Base-by-base conservation (phyloP, 1,140 invertebrate species). In the Ridgeia piscesae region DNA sequence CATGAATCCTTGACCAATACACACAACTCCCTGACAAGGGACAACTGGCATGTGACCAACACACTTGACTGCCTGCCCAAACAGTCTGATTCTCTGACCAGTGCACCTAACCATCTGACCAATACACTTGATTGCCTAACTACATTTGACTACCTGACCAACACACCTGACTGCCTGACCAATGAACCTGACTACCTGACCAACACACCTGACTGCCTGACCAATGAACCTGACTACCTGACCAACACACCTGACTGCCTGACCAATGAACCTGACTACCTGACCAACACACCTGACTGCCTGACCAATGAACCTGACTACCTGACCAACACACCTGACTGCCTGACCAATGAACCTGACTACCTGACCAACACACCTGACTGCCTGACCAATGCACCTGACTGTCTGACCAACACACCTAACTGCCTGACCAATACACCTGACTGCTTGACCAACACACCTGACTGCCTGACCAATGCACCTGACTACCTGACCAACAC, bases 101-200 rank as follows among this genome's bases (percentile, higher is more conserved):
- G 11, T 11, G 11, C 42, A 42, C 42, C 42, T 33, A 11, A 34
- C 34, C 93, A 92, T 89, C 33, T 33, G 89, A 33, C 89, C 91
- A 88, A 14, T 58, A 58, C 77, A 93, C 93, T 42, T n/a, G 42
- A 58, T 33, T 50, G 92, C 35, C 34, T 9, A 4, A 91, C 42
- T n/a, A 42, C 42, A 42, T 11, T 11, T n/a, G n/a, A n/a, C n/a
- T n/a, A n/a, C n/a, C 35, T 50, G 92, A 48, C 34, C 33, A 4
- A 91, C 42, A 42, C 42, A 42, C 42, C 42, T n/a, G n/a, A n/a
- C n/a, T n/a, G n/a, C n/a, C n/a, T n/a, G n/a, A n/a, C n/a, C n/a
- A n/a, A 50, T 50, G 48, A 11, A 50, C 48, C 58, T 77, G 0
- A 31, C 58, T 77, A 21, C 17, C 27, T 77, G 58, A 77, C 58